Percentiles rank a stretch among this genome's conserved stretches.
phyloP scores from a whole-genome alignment of 2,797 vertebrate species.

The Decapterus maruadsi region DNA sequence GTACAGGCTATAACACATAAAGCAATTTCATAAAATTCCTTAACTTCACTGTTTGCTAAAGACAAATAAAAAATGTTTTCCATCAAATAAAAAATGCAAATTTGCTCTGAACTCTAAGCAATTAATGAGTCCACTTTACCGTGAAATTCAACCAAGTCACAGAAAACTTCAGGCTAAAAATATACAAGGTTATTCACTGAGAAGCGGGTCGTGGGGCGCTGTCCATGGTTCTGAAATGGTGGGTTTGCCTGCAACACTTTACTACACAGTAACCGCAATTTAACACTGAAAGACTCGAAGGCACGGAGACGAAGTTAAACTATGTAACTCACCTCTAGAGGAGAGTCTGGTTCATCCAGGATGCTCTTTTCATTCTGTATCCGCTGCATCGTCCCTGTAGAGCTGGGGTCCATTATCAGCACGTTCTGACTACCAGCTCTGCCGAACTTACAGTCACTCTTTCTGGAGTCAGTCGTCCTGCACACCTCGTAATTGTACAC shows the following conservation, averaged over 20 bases:
- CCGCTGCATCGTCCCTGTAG: too few species aligned
- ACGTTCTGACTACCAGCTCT: too few species aligned
- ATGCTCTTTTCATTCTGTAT: too few species aligned
- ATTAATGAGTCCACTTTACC: not conserved
- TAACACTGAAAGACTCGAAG: fast-evolving
- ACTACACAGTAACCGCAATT: not conserved
- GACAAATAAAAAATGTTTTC: not conserved
- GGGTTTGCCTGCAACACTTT: fast-evolving
- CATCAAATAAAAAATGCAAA: not conserved
- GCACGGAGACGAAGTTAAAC: conserved; percentile 24
- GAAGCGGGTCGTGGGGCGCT: conserved; percentile 38
- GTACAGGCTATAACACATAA: too few species aligned
- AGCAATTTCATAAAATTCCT: too few species aligned
- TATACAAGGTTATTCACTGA: not conserved
- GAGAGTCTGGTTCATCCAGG: too few species aligned
- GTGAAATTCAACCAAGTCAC: not conserved
- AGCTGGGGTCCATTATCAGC: too few species aligned
- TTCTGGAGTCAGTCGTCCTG: too few species aligned
- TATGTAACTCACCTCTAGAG: conserved; percentile 19
- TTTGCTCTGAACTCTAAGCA: not conserved
- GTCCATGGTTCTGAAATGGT: conserved; percentile 28
- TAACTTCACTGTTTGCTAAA: fast-evolving
- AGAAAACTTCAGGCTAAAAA: not conserved
- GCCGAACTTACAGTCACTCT: too few species aligned
- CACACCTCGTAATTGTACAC: too few species aligned